These are phyloP conservation scores for Mobula birostris DNA, from an alignment of 2,113 vertebrate genomes.

Conservation along the genomic window DNA sequence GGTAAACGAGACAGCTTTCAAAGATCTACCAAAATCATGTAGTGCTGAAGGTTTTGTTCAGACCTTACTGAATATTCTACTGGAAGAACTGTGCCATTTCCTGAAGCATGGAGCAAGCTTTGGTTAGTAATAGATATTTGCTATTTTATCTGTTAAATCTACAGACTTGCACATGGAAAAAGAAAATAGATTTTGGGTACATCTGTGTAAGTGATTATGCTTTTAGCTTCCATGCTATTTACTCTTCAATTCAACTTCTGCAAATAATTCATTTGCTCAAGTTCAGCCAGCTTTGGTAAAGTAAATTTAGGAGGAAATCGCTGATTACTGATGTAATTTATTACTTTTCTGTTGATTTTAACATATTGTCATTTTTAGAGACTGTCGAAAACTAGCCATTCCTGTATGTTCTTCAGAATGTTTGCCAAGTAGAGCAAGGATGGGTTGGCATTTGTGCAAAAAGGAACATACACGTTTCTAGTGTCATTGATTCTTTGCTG, in stretches of 20 bases:
- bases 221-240: neutral
- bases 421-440: neutral
- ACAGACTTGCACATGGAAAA: neutral
- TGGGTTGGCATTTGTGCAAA: neutral
- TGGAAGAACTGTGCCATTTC: neutral
- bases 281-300: neutral
- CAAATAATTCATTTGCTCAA: neutral
- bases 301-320: neutral
- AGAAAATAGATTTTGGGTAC: neutral
- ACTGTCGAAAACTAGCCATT: neutral
- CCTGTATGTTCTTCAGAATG: neutral
- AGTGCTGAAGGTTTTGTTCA: slow-evolving; percentile 1
- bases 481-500: too few relatives aligned
- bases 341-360: neutral
- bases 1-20: neutral
- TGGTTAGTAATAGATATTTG: slow-evolving; percentile 15
- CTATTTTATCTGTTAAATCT: neutral
- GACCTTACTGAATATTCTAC: neutral
- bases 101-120: neutral
- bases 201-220: neutral
- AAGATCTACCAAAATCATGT: neutral
- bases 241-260: neutral
- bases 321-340: neutral
- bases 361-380: neutral
- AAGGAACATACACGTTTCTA: neutral